Conservation (phyloP, 2,113 vertebrate species). For the Cinclus cinclus region DNA sequence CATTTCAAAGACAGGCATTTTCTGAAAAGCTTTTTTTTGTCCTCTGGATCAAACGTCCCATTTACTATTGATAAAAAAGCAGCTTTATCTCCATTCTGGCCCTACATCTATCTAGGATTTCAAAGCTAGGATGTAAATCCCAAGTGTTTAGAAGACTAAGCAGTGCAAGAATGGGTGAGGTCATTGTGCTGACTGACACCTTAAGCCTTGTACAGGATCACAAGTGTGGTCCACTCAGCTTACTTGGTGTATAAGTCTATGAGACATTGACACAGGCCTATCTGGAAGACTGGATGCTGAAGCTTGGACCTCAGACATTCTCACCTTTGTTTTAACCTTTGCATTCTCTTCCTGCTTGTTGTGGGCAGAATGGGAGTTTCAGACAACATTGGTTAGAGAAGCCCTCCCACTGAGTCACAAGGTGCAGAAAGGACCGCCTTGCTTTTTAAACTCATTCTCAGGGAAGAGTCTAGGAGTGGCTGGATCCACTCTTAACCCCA, state of each 20-base stretch:
- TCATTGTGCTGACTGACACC: background rate
- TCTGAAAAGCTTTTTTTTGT: background rate
- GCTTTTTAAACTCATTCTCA: background rate
- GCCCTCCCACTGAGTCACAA: background rate
- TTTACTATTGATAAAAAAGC: background rate
- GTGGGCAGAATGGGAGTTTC: background rate
- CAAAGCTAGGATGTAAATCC: background rate
- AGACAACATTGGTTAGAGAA: background rate
- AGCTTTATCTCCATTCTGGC: background rate
- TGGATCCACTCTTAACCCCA: background rate
- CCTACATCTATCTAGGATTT: background rate
- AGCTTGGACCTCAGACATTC: background rate
- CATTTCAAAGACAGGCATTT: background rate
- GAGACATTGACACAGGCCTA: background rate
- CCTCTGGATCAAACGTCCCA: background rate
- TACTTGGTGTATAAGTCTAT: background rate
- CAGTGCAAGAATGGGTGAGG: background rate
- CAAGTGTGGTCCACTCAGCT: background rate
- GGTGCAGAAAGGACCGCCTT: background rate
- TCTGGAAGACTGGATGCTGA: background rate
- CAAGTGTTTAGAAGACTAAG: background rate
- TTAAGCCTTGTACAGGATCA: background rate
- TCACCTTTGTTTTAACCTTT: background rate
- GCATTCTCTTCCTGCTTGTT: background rate
- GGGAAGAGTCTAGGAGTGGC: accelerated